Evolutionary conservation across 2,888 invertebrate species (phyloP).

Genomic region (Dryomyza anilis): DNA sequence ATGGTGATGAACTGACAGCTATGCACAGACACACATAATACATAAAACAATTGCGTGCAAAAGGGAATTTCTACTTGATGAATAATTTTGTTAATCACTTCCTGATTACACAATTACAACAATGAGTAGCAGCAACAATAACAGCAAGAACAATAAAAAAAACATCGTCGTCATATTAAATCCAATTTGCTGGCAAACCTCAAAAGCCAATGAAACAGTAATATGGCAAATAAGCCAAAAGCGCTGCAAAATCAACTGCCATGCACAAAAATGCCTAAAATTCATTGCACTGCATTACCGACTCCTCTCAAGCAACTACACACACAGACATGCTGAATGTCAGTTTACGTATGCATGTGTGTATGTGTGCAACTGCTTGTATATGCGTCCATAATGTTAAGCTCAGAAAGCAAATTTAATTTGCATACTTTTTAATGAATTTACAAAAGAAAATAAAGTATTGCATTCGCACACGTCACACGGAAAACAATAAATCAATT

Average conservation of each 20-base stretch:
- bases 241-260: not conserved
- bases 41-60: not conserved
- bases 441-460: too few relatives aligned
- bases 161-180: conserved; percentile 8
- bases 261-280: not conserved
- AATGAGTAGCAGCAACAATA: not conserved
- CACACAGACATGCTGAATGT: conserved; percentile 29
- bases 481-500: too few relatives aligned
- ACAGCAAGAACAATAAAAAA: conserved; percentile 14
- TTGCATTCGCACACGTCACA: too few relatives aligned
- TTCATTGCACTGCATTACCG: conserved; percentile 3
- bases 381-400: conserved; percentile 4
- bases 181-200: conserved; percentile 9
- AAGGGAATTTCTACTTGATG: conserved; percentile 5
- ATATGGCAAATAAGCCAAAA: not conserved
- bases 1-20: too few relatives aligned
- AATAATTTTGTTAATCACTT: conserved; percentile 14
- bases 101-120: conserved; percentile 9
- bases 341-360: not conserved
- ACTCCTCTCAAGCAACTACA: conserved; percentile 26
- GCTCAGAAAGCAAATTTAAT: too few relatives aligned
- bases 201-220: not conserved
- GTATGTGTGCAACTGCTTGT: conserved; percentile 4
- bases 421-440: too few relatives aligned
- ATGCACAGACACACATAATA: not conserved